Percentiles rank a stretch among this genome's conserved stretches.
Evolutionary conservation across 2,888 invertebrate genomes (phyloP).

Genomic region (Bhutanitis thaidina): DNA sequence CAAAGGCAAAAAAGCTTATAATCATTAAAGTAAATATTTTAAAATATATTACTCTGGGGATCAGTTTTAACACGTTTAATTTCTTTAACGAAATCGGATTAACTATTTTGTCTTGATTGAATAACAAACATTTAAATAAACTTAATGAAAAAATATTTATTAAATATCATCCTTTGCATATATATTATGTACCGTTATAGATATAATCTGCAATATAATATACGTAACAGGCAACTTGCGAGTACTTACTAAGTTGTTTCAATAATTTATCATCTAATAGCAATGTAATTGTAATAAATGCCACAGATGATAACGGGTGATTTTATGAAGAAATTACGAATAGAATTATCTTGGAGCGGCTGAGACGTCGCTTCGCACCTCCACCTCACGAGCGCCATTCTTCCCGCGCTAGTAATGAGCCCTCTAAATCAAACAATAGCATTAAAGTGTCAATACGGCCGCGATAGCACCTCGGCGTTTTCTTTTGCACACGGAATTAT

Average conservation of each 20-base stretch:
- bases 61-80: too few relatives aligned
- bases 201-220: too few relatives aligned
- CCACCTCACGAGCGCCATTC: slow-evolving; percentile 59
- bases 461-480: slow-evolving; percentile 75
- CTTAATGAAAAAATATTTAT: too few relatives aligned
- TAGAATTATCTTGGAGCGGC: slow-evolving; percentile 34
- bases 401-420: slow-evolving; percentile 71
- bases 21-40: too few relatives aligned
- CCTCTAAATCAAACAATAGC: slow-evolving; percentile 79
- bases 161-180: too few relatives aligned
- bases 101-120: too few relatives aligned
- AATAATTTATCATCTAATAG: slow-evolving; percentile 14
- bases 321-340: slow-evolving; percentile 52
- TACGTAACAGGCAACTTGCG: too few relatives aligned
- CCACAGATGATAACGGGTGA: slow-evolving; percentile 18
- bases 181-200: too few relatives aligned
- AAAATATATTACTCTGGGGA: too few relatives aligned
- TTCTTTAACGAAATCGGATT: too few relatives aligned
- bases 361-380: slow-evolving; percentile 46
- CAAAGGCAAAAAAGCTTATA: too few relatives aligned
- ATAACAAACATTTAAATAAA: too few relatives aligned
- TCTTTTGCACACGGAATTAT: slow-evolving; percentile 72
- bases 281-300: slow-evolving; percentile 19
- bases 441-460: slow-evolving; percentile 77
- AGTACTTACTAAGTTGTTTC: background rate